phyloP scores from a whole-genome alignment of 2,113 vertebrate species.

The Falcunculus frontatus region DNA sequence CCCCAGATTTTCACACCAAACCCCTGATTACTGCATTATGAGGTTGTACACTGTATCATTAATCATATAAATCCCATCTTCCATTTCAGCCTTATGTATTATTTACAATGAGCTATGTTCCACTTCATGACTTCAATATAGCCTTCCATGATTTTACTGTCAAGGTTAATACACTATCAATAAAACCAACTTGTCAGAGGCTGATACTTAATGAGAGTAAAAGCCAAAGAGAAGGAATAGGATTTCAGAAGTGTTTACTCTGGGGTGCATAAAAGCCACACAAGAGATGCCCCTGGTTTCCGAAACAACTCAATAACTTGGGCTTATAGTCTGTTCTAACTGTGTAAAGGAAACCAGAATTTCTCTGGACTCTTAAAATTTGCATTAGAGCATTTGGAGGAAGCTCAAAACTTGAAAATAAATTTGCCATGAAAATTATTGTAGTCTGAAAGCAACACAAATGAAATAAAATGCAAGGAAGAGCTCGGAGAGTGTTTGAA shows the following conservation, averaged over 20 bases:
- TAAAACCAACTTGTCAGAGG: slow-evolving; percentile 69
- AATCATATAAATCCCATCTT: slow-evolving; percentile 60
- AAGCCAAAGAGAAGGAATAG: slow-evolving; percentile 50
- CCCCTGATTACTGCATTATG: slow-evolving; percentile 21
- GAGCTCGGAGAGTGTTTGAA: neutral
- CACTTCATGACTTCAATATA: slow-evolving; percentile 64
- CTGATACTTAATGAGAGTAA: slow-evolving; percentile 72
- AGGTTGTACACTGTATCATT: slow-evolving; percentile 25
- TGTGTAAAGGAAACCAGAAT: neutral
- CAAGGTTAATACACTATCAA: slow-evolving; percentile 74
- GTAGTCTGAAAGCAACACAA: neutral
- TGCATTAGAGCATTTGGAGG: neutral
- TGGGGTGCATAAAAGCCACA: neutral
- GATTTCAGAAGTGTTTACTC: slow-evolving; percentile 53
- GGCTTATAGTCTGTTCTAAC: neutral
- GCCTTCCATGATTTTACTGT: slow-evolving; percentile 69
- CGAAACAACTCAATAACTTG: neutral
- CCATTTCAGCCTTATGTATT: slow-evolving; percentile 63
- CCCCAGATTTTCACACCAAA: neutral
- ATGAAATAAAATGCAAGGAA: neutral
- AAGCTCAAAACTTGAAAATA: neutral
- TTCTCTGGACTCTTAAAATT: neutral
- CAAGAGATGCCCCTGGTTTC: neutral
- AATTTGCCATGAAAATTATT: neutral
- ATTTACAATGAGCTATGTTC: slow-evolving; percentile 72